Conservation (phyloP, 2,113 vertebrate species). For the Cyprichromis sp. region DNA sequence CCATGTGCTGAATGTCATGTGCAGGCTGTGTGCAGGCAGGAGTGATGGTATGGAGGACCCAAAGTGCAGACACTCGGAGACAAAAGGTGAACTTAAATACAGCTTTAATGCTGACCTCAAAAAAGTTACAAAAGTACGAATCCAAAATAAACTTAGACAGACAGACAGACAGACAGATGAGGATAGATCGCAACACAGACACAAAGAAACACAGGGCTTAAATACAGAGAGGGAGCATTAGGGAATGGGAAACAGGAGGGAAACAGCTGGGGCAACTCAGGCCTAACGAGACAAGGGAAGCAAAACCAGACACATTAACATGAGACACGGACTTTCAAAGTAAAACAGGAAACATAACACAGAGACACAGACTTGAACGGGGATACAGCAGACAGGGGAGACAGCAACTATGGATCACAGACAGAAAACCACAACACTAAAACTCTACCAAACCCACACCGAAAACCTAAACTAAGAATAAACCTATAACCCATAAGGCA, state of each 20-base stretch:
- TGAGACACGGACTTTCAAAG: neutral
- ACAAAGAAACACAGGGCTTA: neutral
- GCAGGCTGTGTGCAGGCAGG: neutral
- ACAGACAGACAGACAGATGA: neutral
- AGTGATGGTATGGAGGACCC: neutral
- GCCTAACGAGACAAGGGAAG: neutral
- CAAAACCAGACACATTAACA: neutral
- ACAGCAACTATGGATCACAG: neutral
- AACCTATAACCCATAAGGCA: neutral
- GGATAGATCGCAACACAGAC: rapidly evolving
- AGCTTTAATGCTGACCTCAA: neutral
- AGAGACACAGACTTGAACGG: neutral
- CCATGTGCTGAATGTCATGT: neutral
- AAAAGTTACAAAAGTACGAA: neutral
- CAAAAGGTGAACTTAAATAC: neutral
- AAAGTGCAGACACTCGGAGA: neutral
- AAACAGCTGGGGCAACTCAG: neutral
- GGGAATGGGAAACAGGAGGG: neutral
- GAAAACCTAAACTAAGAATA: neutral
- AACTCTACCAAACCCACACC: neutral
- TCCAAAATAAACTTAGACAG: neutral
- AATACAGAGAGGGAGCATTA: neutral
- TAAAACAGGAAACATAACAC: neutral
- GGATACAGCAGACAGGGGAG: neutral
- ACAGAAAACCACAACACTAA: neutral